Percentiles rank a stretch among this genome's conserved stretches.
These are phyloP conservation scores for Drosophila nebulosa DNA, from an alignment of 1,140 invertebrate species.

Conservation along the genomic window DNA sequence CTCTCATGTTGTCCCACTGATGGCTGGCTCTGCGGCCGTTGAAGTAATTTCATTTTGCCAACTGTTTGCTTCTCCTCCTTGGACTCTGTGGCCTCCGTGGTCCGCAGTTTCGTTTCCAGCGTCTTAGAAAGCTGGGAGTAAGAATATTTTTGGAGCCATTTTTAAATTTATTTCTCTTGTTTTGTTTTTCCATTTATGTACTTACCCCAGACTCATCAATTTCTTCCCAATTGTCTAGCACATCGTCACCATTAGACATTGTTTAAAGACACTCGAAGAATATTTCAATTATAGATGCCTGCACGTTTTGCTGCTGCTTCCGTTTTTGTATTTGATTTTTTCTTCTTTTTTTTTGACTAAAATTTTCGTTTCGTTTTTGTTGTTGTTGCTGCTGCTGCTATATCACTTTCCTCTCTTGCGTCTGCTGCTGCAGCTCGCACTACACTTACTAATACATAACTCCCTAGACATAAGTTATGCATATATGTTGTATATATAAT, in stretches of 20 bases:
- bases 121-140: constrained; percentile 56
- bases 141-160: too few relatives aligned
- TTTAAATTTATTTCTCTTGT: background rate
- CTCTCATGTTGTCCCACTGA: constrained; percentile 31
- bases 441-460: constrained; percentile 70
- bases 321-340: too few relatives aligned
- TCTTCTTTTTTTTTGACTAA: constrained; percentile 4
- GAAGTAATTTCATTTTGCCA: constrained; percentile 80
- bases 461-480: constrained; percentile 75
- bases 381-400: constrained; percentile 27
- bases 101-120: constrained; percentile 66
- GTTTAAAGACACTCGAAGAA: constrained; percentile 36
- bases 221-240: constrained; percentile 91
- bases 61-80: constrained; percentile 18
- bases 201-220: constrained; percentile 88
- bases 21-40: constrained; percentile 76
- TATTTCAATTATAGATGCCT: background rate
- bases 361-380: constrained; percentile 35
- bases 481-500: constrained; percentile 34
- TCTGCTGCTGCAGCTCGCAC: constrained; percentile 72
- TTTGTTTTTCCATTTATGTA: constrained; percentile 9
- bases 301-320: constrained; percentile 9
- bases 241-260: constrained; percentile 83
- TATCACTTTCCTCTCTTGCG: constrained; percentile 74
- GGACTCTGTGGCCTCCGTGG: constrained; percentile 10